phyloP scores from a whole-genome alignment of 2,797 vertebrate species.

The Lepidocolaptes lacrymiger region DNA sequence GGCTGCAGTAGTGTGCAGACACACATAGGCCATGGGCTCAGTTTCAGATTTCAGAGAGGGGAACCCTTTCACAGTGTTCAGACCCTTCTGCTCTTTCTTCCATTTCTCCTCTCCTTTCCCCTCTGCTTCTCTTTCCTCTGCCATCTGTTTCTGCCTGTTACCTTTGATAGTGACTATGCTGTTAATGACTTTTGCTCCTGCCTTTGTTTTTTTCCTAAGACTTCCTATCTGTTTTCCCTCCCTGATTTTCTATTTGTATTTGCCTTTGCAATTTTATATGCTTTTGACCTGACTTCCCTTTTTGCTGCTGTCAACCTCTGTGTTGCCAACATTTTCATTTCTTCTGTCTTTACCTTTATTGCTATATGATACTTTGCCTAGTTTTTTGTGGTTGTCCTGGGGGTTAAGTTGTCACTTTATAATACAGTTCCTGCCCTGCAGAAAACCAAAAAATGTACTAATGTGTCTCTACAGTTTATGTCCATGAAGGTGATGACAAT shows the following conservation, averaged over 20 bases:
- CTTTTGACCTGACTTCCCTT: neutral
- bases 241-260: neutral
- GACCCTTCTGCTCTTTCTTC: neutral
- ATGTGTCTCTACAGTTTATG: neutral
- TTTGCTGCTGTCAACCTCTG: neutral
- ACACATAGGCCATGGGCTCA: fast-evolving
- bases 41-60: neutral
- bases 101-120: neutral
- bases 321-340: neutral
- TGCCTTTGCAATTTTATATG: too few species aligned
- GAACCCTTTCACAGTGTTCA: fast-evolving
- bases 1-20: neutral
- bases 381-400: neutral
- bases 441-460: neutral
- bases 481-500: neutral
- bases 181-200: neutral
- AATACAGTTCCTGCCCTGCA: neutral
- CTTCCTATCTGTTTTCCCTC: neutral
- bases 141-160: neutral
- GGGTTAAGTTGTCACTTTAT: neutral
- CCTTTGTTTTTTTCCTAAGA: too few species aligned
- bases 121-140: neutral
- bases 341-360: neutral
- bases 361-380: neutral
- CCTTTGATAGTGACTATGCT: neutral